Conservation (phyloP, 1,140 invertebrate genomes). For the Odontomachus brunneus region DNA sequence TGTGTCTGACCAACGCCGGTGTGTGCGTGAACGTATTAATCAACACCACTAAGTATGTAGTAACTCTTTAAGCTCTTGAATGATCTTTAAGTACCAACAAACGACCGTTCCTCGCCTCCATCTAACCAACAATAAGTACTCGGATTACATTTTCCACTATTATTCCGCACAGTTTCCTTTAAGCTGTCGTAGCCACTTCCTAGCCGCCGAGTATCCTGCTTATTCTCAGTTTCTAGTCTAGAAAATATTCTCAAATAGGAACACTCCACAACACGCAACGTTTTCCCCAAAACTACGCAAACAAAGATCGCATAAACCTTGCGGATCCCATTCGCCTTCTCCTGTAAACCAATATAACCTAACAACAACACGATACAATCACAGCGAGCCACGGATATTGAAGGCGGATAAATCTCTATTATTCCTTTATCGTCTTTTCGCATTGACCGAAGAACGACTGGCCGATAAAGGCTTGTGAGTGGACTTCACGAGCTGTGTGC, state of each 20-base stretch:
- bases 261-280: neutral
- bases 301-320: neutral
- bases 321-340: neutral
- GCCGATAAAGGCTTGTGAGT: constrained; percentile 11
- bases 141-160: constrained; percentile 19
- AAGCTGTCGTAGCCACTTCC: constrained; percentile 20
- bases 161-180: constrained; percentile 14
- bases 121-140: constrained; percentile 21
- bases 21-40: neutral
- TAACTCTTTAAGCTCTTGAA: too few species aligned
- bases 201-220: constrained; percentile 5
- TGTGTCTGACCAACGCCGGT: too few species aligned
- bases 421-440: constrained; percentile 24
- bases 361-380: constrained; percentile 19
- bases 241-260: constrained; percentile 25
- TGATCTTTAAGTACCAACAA: neutral
- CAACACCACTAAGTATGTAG: neutral
- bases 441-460: constrained; percentile 8
- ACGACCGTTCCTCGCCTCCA: neutral
- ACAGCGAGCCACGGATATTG: constrained; percentile 17
- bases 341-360: neutral
- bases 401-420: constrained; percentile 39
- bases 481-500: neutral
- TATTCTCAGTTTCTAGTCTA: constrained; percentile 19
- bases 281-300: neutral